A percentile compares a stretch with the other conserved stretches of the same genome.
These are phyloP conservation scores for Hydra vulgaris DNA, from an alignment of 30 jellyfish, hydroid and myxozoan species.

Conservation along the genomic window DNA sequence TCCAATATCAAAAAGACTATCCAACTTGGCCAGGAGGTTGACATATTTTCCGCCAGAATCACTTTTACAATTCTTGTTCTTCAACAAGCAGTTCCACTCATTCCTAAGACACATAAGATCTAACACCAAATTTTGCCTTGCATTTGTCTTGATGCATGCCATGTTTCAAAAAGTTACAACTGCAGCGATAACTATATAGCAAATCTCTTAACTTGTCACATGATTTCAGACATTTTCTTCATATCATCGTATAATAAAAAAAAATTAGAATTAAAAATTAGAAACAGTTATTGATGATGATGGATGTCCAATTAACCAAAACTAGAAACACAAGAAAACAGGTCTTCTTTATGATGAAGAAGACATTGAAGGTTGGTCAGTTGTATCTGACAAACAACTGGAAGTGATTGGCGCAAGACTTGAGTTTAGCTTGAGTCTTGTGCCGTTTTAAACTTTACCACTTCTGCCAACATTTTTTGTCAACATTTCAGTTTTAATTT, in stretches of 20 bases:
- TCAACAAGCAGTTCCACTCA: not conserved
- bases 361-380: no score
- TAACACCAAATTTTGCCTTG: not conserved
- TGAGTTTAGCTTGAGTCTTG: no score
- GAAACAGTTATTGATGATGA: not conserved
- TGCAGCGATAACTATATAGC: not conserved
- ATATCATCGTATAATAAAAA: not conserved
- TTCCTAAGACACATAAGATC: not conserved
- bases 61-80: not conserved
- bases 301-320: not conserved
- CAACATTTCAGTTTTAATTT: no score
- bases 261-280: not conserved
- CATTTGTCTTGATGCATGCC: not conserved
- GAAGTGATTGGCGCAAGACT: no score
- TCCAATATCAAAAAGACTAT: not conserved
- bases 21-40: not conserved
- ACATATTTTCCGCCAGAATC: not conserved
- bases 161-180: not conserved
- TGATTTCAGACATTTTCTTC: not conserved
- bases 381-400: no score
- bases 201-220: not conserved
- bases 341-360: no score
- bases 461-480: no score
- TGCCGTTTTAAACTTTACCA: no score
- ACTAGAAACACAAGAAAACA: no score